A percentile compares a stretch with the other conserved stretches of the same genome.
phyloP scores from a whole-genome alignment of 2,113 vertebrate species.

The Gymnarchus niloticus region DNA sequence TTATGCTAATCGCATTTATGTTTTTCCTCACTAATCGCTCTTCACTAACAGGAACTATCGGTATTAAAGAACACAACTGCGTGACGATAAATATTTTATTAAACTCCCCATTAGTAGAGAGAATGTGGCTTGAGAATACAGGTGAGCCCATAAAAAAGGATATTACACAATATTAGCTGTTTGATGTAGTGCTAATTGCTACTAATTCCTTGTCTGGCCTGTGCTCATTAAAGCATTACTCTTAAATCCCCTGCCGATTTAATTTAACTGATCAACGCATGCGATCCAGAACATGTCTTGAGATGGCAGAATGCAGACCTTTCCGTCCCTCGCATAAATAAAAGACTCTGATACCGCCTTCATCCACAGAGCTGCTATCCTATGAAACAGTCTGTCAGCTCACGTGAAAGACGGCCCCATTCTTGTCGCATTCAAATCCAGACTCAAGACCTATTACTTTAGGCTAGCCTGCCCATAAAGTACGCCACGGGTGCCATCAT shows the following conservation, averaged over 20 bases:
- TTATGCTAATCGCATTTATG: slow-evolving; percentile 31
- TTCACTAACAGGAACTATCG: slow-evolving; percentile 43
- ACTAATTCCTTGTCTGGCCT: slow-evolving; percentile 64
- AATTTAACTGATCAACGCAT: background rate
- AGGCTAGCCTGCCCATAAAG: background rate
- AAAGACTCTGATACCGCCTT: background rate
- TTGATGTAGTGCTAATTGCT: slow-evolving; percentile 63
- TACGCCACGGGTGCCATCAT: no score
- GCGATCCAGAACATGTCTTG: background rate
- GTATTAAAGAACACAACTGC: slow-evolving; percentile 34
- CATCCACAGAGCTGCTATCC: background rate
- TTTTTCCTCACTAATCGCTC: slow-evolving; percentile 16
- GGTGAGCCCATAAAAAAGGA: slow-evolving; percentile 57
- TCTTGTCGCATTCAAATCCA: background rate
- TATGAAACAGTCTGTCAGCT: no score
- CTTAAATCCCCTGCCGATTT: slow-evolving; percentile 44
- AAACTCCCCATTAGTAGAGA: slow-evolving; percentile 29
- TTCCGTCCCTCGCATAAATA: background rate
- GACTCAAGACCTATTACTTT: background rate
- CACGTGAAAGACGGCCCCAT: no score
- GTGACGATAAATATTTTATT: slow-evolving; percentile 36
- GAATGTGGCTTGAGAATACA: slow-evolving; percentile 51
- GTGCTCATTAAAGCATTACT: slow-evolving; percentile 59
- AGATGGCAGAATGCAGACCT: background rate
- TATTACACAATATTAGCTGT: slow-evolving; percentile 58